phyloP scores from a whole-genome alignment of 1,140 invertebrate species.

The Drosophila busckii region DNA sequence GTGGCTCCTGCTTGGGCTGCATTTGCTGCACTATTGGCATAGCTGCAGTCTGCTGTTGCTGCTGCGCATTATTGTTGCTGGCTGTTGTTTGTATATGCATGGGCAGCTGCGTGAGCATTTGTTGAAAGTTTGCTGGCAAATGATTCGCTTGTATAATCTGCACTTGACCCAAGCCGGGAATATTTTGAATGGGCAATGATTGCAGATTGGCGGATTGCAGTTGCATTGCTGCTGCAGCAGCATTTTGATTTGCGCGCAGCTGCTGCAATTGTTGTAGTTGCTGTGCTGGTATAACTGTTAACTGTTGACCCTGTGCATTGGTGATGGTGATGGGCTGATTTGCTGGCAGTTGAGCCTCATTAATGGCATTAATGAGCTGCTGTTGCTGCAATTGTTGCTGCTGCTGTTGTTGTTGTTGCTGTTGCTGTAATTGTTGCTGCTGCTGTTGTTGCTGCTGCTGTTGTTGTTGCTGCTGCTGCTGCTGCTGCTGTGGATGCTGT shows the following conservation, averaged over 20 bases:
- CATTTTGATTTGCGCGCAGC: slow-evolving; percentile 57
- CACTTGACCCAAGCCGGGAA: slow-evolving; percentile 87
- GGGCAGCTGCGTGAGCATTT: slow-evolving; percentile 55
- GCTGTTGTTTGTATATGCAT: slow-evolving; percentile 34
- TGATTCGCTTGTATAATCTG: slow-evolving; percentile 81
- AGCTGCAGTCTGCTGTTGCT: slow-evolving; percentile 12
- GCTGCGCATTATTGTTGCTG: slow-evolving; percentile 30
- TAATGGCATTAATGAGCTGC: slow-evolving; percentile 67
- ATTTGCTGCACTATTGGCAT: slow-evolving; percentile 17
- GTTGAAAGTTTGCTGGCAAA: slow-evolving; percentile 59
- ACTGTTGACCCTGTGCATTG: slow-evolving; percentile 85
- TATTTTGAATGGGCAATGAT: slow-evolving; percentile 84
- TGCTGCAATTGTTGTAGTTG: slow-evolving; percentile 80
- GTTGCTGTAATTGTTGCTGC: slow-evolving; percentile 68
- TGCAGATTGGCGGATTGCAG: slow-evolving; percentile 79
- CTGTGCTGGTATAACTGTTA: slow-evolving; percentile 86
- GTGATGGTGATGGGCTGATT: slow-evolving; percentile 83
- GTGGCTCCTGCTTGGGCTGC: slow-evolving; percentile 70
- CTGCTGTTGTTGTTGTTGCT: slow-evolving; percentile 59
- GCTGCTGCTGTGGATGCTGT: slow-evolving; percentile 70
- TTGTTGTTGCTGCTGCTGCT: slow-evolving; percentile 53
- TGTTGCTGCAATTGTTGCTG: slow-evolving; percentile 56
- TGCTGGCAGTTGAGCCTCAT: slow-evolving; percentile 78
- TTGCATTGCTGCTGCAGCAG: slow-evolving; percentile 50
- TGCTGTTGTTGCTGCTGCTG: slow-evolving; percentile 65